Evolutionary conservation across 2,113 vertebrate genomes (phyloP).

Genomic region (Esox niger): DNA sequence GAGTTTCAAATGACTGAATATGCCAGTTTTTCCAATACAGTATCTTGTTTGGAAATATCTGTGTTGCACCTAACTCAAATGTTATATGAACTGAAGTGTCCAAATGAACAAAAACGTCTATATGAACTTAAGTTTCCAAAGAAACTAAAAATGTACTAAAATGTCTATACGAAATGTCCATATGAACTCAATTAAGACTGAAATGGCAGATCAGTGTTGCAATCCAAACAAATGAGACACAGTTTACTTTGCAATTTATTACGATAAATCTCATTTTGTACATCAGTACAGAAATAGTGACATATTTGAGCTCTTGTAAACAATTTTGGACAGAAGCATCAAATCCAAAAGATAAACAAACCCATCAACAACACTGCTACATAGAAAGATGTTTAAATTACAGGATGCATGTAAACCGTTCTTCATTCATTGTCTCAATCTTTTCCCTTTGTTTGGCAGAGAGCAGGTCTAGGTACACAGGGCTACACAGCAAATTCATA

Average conservation of each 20-base stretch:
- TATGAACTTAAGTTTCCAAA: too few relatives aligned
- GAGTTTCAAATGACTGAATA: too few relatives aligned
- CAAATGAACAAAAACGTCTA: too few relatives aligned
- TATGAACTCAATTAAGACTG: neutral
- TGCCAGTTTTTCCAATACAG: too few relatives aligned
- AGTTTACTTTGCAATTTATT: constrained; percentile 74
- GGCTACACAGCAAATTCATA: neutral
- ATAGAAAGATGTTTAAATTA: constrained; percentile 54
- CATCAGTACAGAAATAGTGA: constrained; percentile 67
- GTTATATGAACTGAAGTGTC: too few relatives aligned
- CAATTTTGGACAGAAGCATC: constrained; percentile 58
- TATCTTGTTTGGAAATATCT: too few relatives aligned
- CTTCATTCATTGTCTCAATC: constrained; percentile 31
- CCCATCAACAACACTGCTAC: constrained; percentile 52
- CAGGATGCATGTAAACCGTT: constrained; percentile 48
- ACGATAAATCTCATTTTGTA: constrained; percentile 63
- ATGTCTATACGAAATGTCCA: neutral
- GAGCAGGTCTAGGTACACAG: constrained; percentile 31
- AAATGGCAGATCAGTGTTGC: neutral
- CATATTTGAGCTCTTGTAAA: constrained; percentile 64
- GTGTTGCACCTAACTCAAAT: too few relatives aligned
- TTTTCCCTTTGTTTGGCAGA: constrained; percentile 49
- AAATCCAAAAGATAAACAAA: constrained; percentile 39
- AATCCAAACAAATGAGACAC: constrained; percentile 36
- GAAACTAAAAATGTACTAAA: neutral